Evolutionary conservation across 2,888 invertebrate genomes (phyloP).

Genomic region (Horisme vitalbata): DNA sequence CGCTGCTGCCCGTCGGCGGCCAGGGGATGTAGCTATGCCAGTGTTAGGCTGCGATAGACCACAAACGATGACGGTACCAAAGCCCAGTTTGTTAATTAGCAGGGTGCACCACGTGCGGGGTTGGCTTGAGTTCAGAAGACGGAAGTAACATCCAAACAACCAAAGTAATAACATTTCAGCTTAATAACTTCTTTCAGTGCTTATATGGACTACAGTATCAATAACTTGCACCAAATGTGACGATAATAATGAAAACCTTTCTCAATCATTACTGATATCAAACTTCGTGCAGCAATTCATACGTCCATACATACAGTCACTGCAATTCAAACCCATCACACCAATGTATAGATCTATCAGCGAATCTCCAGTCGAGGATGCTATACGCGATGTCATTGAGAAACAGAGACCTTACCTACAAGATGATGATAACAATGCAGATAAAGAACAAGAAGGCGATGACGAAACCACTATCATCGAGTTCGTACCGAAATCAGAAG

Average conservation of each 20-base stretch:
- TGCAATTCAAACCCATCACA: not conserved
- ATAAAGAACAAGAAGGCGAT: constrained; percentile 40
- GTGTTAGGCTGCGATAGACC: no score
- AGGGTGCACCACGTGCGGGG: no score
- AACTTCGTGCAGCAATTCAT: constrained; percentile 43
- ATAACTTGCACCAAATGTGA: constrained; percentile 3
- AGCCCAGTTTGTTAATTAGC: no score
- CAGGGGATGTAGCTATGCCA: no score
- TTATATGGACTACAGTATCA: constrained; percentile 11
- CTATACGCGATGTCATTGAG: constrained; percentile 45
- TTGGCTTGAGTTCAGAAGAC: no score
- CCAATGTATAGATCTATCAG: not conserved
- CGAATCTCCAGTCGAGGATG: constrained; percentile 36
- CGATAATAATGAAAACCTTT: constrained; percentile 22
- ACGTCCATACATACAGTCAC: constrained; percentile 39
- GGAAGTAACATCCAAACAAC: no score
- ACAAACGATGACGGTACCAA: no score
- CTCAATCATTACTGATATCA: constrained; percentile 28
- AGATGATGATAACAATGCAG: constrained; percentile 42
- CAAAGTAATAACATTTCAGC: not conserved
- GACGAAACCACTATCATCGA: constrained; percentile 60
- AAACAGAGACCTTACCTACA: constrained; percentile 49
- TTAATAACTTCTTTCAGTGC: constrained; percentile 10
- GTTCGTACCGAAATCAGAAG: constrained; percentile 39
- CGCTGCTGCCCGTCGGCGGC: no score